These are phyloP conservation scores for Oreortyx pictus DNA, from an alignment of 2,797 vertebrate species.

Conservation along the genomic window DNA sequence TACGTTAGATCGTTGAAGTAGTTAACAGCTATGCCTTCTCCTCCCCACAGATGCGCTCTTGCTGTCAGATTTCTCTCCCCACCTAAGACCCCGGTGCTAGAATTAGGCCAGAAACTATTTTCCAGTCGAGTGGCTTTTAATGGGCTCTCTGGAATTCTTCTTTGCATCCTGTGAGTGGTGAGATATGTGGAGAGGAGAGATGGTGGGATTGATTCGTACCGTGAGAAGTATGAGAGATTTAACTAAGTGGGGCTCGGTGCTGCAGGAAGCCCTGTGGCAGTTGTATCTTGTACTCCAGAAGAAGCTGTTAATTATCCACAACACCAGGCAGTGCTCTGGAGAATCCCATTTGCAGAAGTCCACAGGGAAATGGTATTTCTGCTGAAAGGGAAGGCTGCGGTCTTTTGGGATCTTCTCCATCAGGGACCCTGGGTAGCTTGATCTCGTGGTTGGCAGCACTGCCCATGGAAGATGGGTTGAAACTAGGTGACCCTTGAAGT, in stretches of 20 bases:
- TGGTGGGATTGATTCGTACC: constrained; percentile 40
- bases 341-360: neutral
- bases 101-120: constrained; percentile 79
- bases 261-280: neutral
- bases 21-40: constrained; percentile 66
- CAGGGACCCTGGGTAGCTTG: neutral
- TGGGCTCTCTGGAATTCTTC: constrained; percentile 72
- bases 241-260: neutral
- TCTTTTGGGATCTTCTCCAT: too few relatives aligned
- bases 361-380: neutral
- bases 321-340: neutral
- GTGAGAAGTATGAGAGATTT: constrained; percentile 7
- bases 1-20: constrained; percentile 54
- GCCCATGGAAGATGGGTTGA: neutral
- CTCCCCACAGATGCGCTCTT: constrained; percentile 33
- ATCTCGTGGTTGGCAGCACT: neutral
- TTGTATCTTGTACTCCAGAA: neutral
- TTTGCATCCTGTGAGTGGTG: constrained; percentile 67
- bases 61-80: constrained; percentile 68
- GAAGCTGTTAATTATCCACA: neutral
- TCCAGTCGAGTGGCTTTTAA: constrained; percentile 79
- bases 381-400: neutral
- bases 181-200: constrained; percentile 39
- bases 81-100: constrained; percentile 55
- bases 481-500: neutral